These are phyloP conservation scores for Carpatolechia fugitivella DNA, from an alignment of 2,888 invertebrate genomes.

Conservation along the genomic window DNA sequence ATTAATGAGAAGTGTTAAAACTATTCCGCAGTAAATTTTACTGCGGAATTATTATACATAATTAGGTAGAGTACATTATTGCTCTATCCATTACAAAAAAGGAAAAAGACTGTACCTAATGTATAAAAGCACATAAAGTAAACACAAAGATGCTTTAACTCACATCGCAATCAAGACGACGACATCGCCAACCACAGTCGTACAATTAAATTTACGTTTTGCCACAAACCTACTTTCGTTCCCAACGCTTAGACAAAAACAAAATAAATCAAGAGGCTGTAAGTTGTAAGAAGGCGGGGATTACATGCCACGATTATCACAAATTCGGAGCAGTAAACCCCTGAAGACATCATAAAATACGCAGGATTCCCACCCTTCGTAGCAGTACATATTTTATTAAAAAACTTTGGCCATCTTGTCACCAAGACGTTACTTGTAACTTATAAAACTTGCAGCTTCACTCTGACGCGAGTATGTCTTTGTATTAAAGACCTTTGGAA, in stretches of 20 bases:
- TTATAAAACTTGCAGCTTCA: slow-evolving; percentile 30
- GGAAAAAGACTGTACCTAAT: too few relatives aligned
- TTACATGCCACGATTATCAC: slow-evolving; percentile 22
- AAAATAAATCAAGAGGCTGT: slow-evolving; percentile 13
- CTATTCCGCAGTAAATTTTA: too few relatives aligned
- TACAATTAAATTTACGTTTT: background rate
- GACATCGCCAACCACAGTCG: background rate
- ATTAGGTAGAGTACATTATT: too few relatives aligned
- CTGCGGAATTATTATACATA: too few relatives aligned
- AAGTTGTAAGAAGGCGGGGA: slow-evolving; percentile 4
- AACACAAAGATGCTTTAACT: background rate
- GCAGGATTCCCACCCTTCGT: slow-evolving; percentile 30
- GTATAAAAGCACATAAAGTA: too few relatives aligned
- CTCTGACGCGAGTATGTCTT: slow-evolving; percentile 44
- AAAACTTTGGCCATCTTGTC: slow-evolving; percentile 59
- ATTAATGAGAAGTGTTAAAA: too few relatives aligned
- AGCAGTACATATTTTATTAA: slow-evolving; percentile 61
- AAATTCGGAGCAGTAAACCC: slow-evolving; percentile 43
- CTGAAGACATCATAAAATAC: slow-evolving; percentile 47
- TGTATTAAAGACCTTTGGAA: slow-evolving; percentile 60
- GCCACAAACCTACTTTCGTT: background rate
- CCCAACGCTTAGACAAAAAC: slow-evolving; percentile 6
- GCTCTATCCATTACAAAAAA: too few relatives aligned
- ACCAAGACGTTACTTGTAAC: slow-evolving; percentile 36
- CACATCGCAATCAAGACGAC: background rate